A percentile compares a stretch with the other conserved stretches of the same genome.
phyloP scores from a whole-genome alignment of 2,888 invertebrate genomes.

The Calameuta idolon region DNA sequence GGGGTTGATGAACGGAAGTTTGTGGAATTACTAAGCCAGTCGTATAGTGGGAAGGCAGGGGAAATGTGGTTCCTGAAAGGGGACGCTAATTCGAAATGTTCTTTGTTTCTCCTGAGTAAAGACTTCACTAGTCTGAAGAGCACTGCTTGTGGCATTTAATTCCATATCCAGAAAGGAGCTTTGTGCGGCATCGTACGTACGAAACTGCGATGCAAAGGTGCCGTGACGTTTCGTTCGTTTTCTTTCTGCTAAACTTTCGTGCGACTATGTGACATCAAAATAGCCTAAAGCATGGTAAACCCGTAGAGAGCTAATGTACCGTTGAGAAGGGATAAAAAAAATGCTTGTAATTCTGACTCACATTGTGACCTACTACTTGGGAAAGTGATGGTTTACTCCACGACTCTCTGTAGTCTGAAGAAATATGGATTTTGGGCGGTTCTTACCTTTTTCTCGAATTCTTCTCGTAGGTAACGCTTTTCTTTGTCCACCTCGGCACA shows the following conservation, averaged over 20 bases:
- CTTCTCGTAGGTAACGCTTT: slow-evolving; percentile 74
- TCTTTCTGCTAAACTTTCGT: background rate
- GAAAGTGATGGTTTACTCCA: background rate
- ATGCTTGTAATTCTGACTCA: background rate
- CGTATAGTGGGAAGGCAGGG: background rate
- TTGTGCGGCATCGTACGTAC: background rate
- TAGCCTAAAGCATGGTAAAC: background rate
- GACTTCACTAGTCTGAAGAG: background rate
- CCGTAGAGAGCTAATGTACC: background rate
- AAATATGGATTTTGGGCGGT: background rate
- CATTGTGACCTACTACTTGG: background rate
- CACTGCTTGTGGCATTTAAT: slow-evolving; percentile 3
- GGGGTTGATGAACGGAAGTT: background rate
- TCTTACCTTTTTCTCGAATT: slow-evolving; percentile 79
- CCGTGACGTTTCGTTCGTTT: background rate
- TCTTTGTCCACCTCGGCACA: slow-evolving; percentile 76
- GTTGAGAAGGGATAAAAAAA: background rate
- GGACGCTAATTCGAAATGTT: background rate
- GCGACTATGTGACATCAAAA: background rate
- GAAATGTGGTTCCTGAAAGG: background rate
- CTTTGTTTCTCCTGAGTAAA: slow-evolving; percentile 2
- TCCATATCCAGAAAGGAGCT: background rate
- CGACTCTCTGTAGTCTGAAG: too few relatives aligned
- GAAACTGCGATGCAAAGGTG: background rate
- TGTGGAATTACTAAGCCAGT: background rate